These are phyloP conservation scores for Dynastes maya DNA, from an alignment of 2,888 invertebrate genomes.

Conservation along the genomic window DNA sequence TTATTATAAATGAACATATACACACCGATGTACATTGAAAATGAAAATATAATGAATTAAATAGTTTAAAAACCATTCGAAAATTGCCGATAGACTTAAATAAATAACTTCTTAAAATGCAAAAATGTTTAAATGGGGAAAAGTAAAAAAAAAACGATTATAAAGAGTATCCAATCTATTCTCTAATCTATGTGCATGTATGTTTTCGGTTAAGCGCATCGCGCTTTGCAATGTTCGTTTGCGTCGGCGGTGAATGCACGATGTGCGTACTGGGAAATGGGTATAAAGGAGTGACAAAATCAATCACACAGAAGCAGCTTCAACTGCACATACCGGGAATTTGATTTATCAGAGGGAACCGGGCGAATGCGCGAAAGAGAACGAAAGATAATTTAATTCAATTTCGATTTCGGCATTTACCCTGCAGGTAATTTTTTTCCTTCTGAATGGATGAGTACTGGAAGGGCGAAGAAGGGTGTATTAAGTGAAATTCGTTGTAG, in stretches of 20 bases:
- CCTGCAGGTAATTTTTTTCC: slow-evolving; percentile 15
- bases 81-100: no score
- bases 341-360: slow-evolving; percentile 19
- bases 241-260: background rate
- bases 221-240: background rate
- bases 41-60: no score
- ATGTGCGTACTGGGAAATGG: background rate
- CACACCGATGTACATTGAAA: no score
- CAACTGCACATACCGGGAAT: slow-evolving; percentile 25
- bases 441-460: slow-evolving; percentile 7
- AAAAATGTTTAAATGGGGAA: no score
- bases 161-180: no score
- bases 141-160: no score
- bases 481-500: slow-evolving; percentile 1
- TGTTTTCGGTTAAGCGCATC: background rate
- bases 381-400: slow-evolving; percentile 24
- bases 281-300: slow-evolving; percentile 29
- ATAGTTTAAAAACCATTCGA: no score
- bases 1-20: no score
- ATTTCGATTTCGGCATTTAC: slow-evolving; percentile 23
- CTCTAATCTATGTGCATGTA: background rate
- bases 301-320: slow-evolving; percentile 28
- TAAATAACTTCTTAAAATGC: no score
- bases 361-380: slow-evolving; percentile 5
- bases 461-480: background rate